Conservation (phyloP, 2,797 vertebrate genomes). For the Perodicticus potto region DNA sequence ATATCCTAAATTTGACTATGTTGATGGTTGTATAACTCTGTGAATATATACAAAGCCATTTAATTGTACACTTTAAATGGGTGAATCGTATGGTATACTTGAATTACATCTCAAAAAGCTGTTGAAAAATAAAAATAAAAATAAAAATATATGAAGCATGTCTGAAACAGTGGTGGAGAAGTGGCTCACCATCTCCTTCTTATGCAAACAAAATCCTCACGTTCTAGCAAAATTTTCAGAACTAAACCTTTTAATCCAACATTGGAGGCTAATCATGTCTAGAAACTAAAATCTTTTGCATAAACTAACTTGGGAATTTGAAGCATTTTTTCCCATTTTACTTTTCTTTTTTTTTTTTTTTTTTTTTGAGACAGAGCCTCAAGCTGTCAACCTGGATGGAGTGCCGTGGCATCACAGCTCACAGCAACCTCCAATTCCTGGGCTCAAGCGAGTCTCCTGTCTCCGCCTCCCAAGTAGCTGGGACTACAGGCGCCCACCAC, state of each 20-base stretch:
- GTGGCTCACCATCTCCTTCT: no score
- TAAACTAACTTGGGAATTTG: neutral
- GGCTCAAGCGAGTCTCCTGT: no score
- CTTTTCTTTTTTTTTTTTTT: no score
- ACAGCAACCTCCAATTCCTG: no score
- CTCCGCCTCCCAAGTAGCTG: no score
- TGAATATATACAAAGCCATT: neutral
- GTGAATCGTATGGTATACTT: neutral
- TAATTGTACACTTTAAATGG: neutral
- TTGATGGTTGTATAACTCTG: neutral
- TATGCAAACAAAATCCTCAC: neutral
- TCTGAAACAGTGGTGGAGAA: neutral
- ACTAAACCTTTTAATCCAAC: neutral
- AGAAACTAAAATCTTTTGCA: neutral
- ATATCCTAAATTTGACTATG: neutral
- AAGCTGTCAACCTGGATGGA: no score
- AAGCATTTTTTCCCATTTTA: neutral
- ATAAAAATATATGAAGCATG: no score
- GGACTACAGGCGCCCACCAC: no score
- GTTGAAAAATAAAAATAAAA: neutral
- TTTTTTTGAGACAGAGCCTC: no score
- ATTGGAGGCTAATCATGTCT: neutral
- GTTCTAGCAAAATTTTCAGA: neutral
- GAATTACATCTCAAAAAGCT: neutral
- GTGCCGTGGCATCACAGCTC: no score